Conservation (phyloP, 2,888 invertebrate species). For the Malthinus seriepunctatus region DNA sequence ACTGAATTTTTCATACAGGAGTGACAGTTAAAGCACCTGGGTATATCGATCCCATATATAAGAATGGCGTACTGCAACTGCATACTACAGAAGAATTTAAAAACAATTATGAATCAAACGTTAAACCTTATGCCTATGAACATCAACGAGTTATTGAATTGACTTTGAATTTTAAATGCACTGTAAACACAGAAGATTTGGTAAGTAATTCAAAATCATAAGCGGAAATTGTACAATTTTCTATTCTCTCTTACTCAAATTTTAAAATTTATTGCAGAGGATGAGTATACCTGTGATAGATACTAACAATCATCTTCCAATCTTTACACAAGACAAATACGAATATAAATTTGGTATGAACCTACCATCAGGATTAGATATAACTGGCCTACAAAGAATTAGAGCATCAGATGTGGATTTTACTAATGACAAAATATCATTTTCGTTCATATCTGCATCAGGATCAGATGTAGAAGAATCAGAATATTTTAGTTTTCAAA, state of each 20-base stretch:
- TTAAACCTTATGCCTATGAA: background rate
- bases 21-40: background rate
- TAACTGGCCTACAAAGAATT: constrained; percentile 9
- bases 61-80: background rate
- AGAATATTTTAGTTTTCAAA: constrained; percentile 2
- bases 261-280: constrained; percentile 1
- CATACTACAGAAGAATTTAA: background rate
- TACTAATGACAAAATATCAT: constrained; percentile 6
- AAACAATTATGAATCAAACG: constrained; percentile 4
- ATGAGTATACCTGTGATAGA: constrained; percentile 5
- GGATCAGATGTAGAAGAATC: too few species aligned
- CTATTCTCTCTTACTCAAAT: too few species aligned
- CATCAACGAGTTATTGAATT: background rate
- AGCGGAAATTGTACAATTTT: background rate
- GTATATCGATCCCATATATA: background rate
- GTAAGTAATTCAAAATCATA: background rate
- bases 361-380: constrained; percentile 3
- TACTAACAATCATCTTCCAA: constrained; percentile 17
- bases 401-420: constrained; percentile 14
- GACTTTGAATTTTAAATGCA: background rate
- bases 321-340: constrained; percentile 10
- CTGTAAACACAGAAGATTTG: background rate
- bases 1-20: background rate
- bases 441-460: constrained; percentile 5
- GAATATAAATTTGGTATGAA: constrained; percentile 14